Conservation (phyloP, 2,888 invertebrate species). For the Lasioglossum vierecki region DNA sequence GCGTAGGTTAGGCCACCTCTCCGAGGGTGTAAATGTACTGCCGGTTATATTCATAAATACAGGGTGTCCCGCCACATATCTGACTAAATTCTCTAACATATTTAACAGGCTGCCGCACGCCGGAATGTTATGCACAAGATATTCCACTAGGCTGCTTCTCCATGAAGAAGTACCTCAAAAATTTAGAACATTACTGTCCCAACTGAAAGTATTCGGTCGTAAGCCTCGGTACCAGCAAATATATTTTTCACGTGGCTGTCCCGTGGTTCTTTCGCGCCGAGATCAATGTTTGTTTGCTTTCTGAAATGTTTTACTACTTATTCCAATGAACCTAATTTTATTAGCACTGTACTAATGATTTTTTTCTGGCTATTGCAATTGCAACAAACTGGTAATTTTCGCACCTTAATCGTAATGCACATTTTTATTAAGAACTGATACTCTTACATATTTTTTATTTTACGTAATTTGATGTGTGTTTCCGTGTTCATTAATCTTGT, state of each 20-base stretch:
- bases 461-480: too few species aligned
- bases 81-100: neutral
- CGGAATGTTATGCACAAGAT: neutral
- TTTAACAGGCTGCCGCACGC: neutral
- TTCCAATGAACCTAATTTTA: neutral
- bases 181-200: neutral
- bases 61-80: neutral
- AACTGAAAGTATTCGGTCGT: neutral
- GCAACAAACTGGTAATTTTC: neutral
- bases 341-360: neutral
- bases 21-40: constrained; percentile 60
- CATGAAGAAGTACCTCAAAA: neutral
- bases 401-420: too few species aligned
- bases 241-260: neutral
- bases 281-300: neutral
- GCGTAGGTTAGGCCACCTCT: constrained; percentile 39
- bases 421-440: neutral
- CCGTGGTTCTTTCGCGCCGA: neutral
- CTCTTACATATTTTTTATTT: too few species aligned
- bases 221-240: neutral
- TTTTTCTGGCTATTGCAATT: neutral
- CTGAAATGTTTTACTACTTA: neutral
- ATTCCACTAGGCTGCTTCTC: neutral
- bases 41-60: constrained; percentile 62
- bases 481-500: too few species aligned